Percentiles rank a stretch among this genome's conserved stretches.
Conservation (phyloP, 2,113 vertebrate species). For the Lipophrys pholis region DNA sequence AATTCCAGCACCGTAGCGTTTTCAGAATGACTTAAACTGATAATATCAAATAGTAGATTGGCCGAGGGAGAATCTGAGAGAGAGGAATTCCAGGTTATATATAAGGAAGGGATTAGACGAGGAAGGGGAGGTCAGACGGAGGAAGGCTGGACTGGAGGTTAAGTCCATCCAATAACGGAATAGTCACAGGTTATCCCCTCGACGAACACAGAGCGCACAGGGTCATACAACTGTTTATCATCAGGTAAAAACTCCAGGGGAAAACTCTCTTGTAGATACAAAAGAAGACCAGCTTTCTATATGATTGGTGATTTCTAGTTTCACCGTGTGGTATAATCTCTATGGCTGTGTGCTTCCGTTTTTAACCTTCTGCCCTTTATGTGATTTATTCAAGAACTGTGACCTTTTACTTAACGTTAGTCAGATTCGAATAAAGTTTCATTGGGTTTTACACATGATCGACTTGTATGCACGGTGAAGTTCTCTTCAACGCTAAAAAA, state of each 20-base stretch:
- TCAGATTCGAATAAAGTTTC: too few relatives aligned
- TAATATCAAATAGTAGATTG: slow-evolving; percentile 28
- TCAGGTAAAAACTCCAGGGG: neutral
- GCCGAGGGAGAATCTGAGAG: slow-evolving; percentile 4
- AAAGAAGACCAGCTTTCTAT: neutral
- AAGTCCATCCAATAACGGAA: slow-evolving; percentile 23
- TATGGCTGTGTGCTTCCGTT: neutral
- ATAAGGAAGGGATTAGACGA: slow-evolving; percentile 31
- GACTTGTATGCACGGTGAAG: too few relatives aligned
- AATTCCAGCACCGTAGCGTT: slow-evolving; percentile 3
- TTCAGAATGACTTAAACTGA: slow-evolving; percentile 22
- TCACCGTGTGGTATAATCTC: neutral
- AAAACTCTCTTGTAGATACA: neutral
- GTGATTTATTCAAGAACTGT: neutral
- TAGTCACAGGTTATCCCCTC: slow-evolving; percentile 5
- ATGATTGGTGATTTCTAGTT: neutral
- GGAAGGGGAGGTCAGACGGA: slow-evolving; percentile 8
- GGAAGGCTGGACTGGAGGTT: slow-evolving; percentile 2
- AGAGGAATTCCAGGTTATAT: slow-evolving; percentile 21
- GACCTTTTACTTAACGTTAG: too few relatives aligned
- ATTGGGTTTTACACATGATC: too few relatives aligned
- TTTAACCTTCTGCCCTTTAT: neutral
- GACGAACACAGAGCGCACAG: neutral
- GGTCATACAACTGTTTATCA: neutral
- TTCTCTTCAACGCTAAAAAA: too few relatives aligned